A percentile compares a stretch with the other conserved stretches of the same genome.
Conservation (phyloP, 2,113 vertebrate genomes). For the Cisticola juncidis region DNA sequence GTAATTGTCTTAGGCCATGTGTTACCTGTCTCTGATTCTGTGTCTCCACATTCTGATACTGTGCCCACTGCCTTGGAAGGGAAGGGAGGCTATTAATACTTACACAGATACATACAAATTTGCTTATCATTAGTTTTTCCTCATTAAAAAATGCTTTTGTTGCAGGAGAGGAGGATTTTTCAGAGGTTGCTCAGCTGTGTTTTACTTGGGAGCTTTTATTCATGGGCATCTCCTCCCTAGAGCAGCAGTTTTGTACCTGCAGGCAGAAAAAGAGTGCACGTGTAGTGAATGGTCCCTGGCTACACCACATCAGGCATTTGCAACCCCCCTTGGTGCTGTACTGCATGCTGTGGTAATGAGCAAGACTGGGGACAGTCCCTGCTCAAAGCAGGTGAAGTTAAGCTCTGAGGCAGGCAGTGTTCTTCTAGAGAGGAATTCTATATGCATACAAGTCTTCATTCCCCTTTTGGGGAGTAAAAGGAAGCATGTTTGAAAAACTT, state of each 20-base stretch:
- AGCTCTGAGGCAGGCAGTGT: not conserved
- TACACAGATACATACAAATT: not conserved
- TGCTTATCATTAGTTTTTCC: not conserved
- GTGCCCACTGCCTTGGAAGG: not conserved
- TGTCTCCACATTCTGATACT: not conserved
- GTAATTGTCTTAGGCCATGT: not conserved
- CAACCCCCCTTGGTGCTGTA: not conserved
- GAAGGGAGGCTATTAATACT: not conserved
- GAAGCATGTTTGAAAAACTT: not conserved
- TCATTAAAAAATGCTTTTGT: not conserved
- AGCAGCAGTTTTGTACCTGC: not conserved
- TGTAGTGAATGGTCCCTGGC: not conserved
- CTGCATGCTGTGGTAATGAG: not conserved
- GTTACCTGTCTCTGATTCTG: not conserved
- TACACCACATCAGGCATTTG: not conserved
- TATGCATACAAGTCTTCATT: not conserved
- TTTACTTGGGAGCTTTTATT: not conserved
- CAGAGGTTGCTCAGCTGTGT: not conserved
- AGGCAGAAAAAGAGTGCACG: not conserved
- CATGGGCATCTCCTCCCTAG: not conserved
- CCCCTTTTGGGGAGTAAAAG: not conserved
- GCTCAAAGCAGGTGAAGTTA: not conserved
- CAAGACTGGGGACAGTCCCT: not conserved
- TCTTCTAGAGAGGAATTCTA: not conserved
- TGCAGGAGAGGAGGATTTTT: not conserved